These are phyloP conservation scores for Scolopax rusticola DNA, from an alignment of 2,797 vertebrate genomes.

Conservation along the genomic window DNA sequence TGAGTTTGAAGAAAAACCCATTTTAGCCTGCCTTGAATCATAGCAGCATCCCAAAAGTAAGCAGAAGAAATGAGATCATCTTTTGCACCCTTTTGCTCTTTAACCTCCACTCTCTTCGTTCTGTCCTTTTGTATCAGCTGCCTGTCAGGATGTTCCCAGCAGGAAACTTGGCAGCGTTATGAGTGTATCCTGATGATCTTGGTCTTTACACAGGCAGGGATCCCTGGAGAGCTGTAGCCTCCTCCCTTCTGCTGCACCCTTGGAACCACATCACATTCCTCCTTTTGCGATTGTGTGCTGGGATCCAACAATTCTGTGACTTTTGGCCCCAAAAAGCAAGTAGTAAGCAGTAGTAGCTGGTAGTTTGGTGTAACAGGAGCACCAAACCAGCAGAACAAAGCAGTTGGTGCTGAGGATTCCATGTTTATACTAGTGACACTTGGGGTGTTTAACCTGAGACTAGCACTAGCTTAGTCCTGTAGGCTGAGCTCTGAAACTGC, in stretches of 20 bases:
- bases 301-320: not conserved
- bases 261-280: not conserved
- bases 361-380: not conserved
- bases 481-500: not conserved
- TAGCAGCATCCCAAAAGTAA: not conserved
- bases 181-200: not conserved
- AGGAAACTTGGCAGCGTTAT: not conserved
- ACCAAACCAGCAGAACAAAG: not conserved
- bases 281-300: not conserved
- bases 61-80: not conserved
- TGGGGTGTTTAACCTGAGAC: not conserved
- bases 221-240: not conserved
- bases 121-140: not conserved
- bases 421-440: not conserved
- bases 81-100: not conserved
- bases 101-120: not conserved
- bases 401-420: not conserved
- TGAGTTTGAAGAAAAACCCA: not conserved
- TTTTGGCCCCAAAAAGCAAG: not conserved
- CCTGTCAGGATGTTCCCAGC: not conserved
- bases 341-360: not conserved
- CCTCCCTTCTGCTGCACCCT: not conserved
- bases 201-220: not conserved
- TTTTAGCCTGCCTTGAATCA: not conserved
- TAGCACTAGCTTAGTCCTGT: not conserved